phyloP scores from a whole-genome alignment of 2,113 vertebrate genomes.

The Cygnus buccinator region DNA sequence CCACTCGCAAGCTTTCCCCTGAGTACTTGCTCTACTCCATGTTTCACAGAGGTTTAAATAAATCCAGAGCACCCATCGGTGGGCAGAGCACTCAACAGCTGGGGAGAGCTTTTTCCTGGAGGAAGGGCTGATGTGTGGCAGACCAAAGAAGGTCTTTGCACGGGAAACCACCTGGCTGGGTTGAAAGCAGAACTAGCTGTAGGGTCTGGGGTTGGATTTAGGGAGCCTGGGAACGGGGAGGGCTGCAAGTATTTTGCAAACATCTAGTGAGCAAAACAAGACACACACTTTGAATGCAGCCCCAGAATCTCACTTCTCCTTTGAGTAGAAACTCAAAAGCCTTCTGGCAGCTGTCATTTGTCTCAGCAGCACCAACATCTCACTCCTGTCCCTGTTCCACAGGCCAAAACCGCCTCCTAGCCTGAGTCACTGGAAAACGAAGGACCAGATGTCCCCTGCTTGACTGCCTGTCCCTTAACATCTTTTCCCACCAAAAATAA shows the following conservation, averaged over 20 bases:
- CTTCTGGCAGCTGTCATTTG: background rate
- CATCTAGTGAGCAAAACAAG: background rate
- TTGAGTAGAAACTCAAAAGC: background rate
- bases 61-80: background rate
- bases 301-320: background rate
- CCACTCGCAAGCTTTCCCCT: background rate
- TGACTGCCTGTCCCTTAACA: background rate
- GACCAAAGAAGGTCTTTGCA: background rate
- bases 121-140: background rate
- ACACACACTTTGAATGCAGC: background rate
- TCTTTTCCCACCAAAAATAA: background rate
- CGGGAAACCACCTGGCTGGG: background rate
- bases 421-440: background rate
- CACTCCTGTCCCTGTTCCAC: background rate
- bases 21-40: background rate
- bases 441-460: background rate
- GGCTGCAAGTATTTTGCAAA: background rate
- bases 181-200: background rate
- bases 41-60: background rate
- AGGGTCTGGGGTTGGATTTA: background rate
- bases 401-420: background rate
- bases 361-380: background rate
- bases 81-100: background rate
- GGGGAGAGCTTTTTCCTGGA: background rate
- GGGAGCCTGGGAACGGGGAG: background rate